Evolutionary conservation across 1,140 invertebrate species (phyloP).

Genomic region (Penaeus japonicus): DNA sequence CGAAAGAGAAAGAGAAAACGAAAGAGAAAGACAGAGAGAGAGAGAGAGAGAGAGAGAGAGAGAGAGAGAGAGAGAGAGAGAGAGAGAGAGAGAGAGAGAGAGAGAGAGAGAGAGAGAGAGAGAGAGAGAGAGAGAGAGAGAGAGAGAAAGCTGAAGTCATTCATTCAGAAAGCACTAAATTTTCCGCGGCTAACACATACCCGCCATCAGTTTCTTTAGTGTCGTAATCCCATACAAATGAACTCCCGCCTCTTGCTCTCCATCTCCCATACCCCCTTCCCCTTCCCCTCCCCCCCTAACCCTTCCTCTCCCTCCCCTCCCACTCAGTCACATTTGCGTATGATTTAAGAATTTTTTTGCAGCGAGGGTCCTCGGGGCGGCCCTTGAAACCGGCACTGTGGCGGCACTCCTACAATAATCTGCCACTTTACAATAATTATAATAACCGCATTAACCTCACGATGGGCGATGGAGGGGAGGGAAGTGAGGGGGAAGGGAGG

Average conservation of each 20-base stretch:
- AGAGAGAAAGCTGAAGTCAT: background rate
- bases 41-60: background rate
- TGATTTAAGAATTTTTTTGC: background rate
- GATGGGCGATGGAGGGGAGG: background rate
- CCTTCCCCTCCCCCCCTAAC: background rate
- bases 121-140: background rate
- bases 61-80: background rate
- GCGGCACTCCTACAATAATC: background rate
- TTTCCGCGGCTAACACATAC: slow-evolving; percentile 1
- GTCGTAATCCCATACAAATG: slow-evolving; percentile 33
- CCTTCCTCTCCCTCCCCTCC: too few species aligned
- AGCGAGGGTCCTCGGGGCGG: background rate
- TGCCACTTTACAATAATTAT: too few species aligned
- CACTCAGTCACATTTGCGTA: too few species aligned
- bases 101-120: background rate
- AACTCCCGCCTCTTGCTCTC: background rate
- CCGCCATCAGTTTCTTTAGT: slow-evolving; percentile 26
- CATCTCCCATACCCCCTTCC: background rate
- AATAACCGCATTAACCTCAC: background rate
- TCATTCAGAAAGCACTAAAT: background rate
- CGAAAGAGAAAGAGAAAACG: background rate
- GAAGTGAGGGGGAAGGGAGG: background rate
- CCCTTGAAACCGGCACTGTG: background rate
- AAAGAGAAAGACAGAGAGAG: background rate
- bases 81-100: background rate